A percentile compares a stretch with the other conserved stretches of the same genome.
phyloP scores from a whole-genome alignment of 1,140 invertebrate species.

The Pissodes strobi region DNA sequence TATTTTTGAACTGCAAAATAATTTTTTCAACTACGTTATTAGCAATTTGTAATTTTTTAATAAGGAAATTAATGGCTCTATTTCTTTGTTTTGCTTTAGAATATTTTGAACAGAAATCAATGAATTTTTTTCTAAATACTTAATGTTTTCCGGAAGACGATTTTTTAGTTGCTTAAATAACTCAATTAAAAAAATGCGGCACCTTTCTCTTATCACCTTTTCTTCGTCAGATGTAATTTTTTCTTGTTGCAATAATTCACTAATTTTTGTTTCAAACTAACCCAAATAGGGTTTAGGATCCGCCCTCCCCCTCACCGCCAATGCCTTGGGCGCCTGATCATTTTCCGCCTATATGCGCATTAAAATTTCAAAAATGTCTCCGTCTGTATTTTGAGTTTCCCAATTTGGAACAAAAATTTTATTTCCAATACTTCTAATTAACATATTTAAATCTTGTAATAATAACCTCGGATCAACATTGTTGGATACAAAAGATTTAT shows the following conservation, averaged over 20 bases:
- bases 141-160: not conserved
- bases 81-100: not conserved
- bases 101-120: not conserved
- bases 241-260: too few species aligned
- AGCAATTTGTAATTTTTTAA: not conserved
- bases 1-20: not conserved
- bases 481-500: slow-evolving; percentile 21
- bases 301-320: too few species aligned
- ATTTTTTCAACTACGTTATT: slow-evolving; percentile 1
- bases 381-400: slow-evolving; percentile 19
- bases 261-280: slow-evolving; percentile 14
- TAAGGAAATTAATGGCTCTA: too few species aligned
- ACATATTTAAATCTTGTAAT: slow-evolving; percentile 3
- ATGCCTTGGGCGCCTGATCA: too few species aligned
- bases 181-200: not conserved
- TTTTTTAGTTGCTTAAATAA: not conserved
- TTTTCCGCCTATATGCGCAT: too few species aligned
- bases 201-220: not conserved
- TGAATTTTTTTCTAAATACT: not conserved
- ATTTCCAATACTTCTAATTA: not conserved
- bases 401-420: slow-evolving; percentile 3
- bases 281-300: slow-evolving; percentile 24
- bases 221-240: not conserved
- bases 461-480: slow-evolving; percentile 8
- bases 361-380: too few species aligned